Evolutionary conservation across 2,797 vertebrate species (phyloP), one percentile per base, ranked within the genome.

Genomic region (Tragopan temminckii): DNA sequence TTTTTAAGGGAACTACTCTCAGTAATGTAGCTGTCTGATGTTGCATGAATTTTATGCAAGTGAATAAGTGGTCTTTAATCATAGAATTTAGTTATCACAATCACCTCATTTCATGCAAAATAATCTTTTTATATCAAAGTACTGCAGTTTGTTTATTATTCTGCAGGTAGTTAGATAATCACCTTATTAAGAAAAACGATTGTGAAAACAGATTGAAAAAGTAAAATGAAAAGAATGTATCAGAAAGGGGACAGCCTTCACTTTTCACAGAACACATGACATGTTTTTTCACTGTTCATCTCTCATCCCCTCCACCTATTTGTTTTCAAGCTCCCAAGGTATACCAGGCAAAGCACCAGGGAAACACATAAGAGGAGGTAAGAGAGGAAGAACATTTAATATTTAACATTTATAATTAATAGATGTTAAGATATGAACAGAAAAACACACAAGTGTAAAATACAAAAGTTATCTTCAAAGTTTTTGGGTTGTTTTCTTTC

Each of bases 341-440:
- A 80, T 63, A 43, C 17, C n/a, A 78, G 42, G 43, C 75, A 93
- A 93, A 88, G 38, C 35, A 88, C 5, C 33, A 61, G 35, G 3
- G 14, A 19, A 92, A 64, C 81, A 91, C 80, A 31, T 7, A 81
- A 45, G 5, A 91, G 17, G 25, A 80, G 13, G 31, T 42, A 61
- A 76, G 75, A 88, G 35, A 79, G 31, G 24, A 76, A 85, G 31
- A 84, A 70, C 12, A 70, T 0, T 0, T 50, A 83, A 25, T 48
- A 25, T 48, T 48, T 31, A 53, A 53, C 52, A 31, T 53, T 53
- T 53, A 31, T 31, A 31, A 29, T 31, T 53, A 53, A 68, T 14
- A 86, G 82, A 91, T 88, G 57, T 63, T 93, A 86, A 92, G 64
- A 83, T 84, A 91, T 50, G 70, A 74, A 85, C 31, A 81, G 59